These are phyloP conservation scores for Brachyopa scutellaris DNA, from an alignment of 2,888 invertebrate species.

Conservation along the genomic window DNA sequence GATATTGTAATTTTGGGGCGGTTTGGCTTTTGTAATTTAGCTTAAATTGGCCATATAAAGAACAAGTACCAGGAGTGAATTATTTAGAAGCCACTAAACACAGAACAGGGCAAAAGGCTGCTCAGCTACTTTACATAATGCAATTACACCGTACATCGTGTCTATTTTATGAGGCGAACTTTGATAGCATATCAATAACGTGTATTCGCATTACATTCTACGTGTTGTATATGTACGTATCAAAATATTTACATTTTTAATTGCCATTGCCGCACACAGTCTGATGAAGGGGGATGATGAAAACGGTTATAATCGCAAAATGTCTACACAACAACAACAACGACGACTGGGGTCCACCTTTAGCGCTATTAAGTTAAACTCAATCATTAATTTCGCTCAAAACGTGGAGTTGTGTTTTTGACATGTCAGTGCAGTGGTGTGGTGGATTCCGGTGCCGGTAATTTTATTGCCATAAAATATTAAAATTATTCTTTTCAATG, in stretches of 20 bases:
- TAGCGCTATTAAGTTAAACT: conserved; percentile 38
- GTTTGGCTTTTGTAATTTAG: conserved; percentile 61
- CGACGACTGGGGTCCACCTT: conserved; percentile 25
- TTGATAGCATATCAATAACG: conserved; percentile 66
- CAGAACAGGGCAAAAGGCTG: background rate
- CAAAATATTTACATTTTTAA: conserved; percentile 72
- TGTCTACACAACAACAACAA: background rate
- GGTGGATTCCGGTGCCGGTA: conserved; percentile 46
- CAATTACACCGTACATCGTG: conserved; percentile 48
- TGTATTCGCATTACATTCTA: conserved; percentile 16
- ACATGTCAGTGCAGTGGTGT: conserved; percentile 53
- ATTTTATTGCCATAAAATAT: conserved; percentile 69
- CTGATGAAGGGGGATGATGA: conserved; percentile 2
- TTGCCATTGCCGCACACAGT: conserved; percentile 34
- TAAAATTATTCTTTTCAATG: conserved; percentile 57
- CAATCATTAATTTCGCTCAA: conserved; percentile 65
- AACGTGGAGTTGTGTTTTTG: conserved; percentile 47
- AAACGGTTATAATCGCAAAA: conserved; percentile 28
- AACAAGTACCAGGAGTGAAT: conserved; percentile 26
- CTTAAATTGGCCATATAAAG: conserved; percentile 41
- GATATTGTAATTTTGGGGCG: conserved; percentile 59
- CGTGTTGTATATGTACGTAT: conserved; percentile 1
- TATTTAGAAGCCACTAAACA: conserved; percentile 37
- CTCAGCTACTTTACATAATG: conserved; percentile 57
- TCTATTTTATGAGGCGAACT: conserved; percentile 23